Percentiles rank a stretch among this genome's conserved stretches.
Evolutionary conservation across 2,797 vertebrate species (phyloP).

Genomic region (Phylloscopus collybita): DNA sequence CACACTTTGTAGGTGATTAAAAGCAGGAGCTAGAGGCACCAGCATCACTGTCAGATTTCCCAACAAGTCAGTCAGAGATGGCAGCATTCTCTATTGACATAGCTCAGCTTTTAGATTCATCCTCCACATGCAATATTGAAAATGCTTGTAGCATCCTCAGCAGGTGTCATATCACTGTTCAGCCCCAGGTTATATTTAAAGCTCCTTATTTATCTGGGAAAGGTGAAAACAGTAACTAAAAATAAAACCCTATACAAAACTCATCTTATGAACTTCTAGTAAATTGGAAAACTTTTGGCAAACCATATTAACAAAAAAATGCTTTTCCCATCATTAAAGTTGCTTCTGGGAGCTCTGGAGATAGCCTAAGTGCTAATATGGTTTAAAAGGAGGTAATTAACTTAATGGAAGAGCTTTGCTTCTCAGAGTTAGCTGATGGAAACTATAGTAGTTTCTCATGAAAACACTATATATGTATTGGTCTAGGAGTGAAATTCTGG

Average conservation of each 20-base stretch:
- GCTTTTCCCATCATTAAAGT: background rate
- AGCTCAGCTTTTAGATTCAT: background rate
- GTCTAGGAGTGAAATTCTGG: background rate
- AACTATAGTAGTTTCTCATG: background rate
- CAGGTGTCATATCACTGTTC: background rate
- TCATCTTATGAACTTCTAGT: background rate
- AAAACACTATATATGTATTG: background rate
- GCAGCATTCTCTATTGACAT: background rate
- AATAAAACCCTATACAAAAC: background rate
- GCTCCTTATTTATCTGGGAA: background rate
- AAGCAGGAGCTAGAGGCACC: conserved; percentile 13
- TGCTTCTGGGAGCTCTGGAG: background rate
- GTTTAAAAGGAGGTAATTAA: background rate
- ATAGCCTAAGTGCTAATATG: background rate
- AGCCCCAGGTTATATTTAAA: background rate
- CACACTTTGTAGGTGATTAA: conserved; percentile 12
- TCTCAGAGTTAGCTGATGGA: background rate
- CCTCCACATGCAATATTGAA: background rate
- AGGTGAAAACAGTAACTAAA: background rate
- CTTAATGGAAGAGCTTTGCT: background rate
- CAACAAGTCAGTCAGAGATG: conserved; percentile 26
- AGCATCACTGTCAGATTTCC: conserved; percentile 30
- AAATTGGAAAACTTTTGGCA: background rate
- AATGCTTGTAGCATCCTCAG: background rate
- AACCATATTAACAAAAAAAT: background rate